A percentile compares a stretch with the other conserved stretches of the same genome.
Evolutionary conservation across 2,888 invertebrate species (phyloP).

Genomic region (Elysia crispata): DNA sequence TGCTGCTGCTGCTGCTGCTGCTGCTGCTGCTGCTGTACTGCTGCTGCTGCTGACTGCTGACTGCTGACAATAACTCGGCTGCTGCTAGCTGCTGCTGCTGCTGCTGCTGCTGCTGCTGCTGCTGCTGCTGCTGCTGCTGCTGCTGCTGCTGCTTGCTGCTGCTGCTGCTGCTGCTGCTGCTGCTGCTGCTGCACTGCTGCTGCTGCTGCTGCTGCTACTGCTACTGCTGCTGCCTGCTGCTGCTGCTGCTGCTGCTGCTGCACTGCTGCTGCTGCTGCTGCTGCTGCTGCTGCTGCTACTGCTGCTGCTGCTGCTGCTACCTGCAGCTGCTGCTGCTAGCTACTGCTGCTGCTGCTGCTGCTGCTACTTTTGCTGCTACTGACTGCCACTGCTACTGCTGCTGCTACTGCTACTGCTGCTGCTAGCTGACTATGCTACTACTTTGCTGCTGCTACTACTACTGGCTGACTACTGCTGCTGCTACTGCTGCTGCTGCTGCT

Average conservation of each 20-base stretch:
- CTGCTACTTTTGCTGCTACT: too few species aligned
- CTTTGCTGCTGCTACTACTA: not conserved
- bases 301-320: not conserved
- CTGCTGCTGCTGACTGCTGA: too few species aligned
- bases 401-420: slow-evolving; percentile 1
- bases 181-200: not conserved
- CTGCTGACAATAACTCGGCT: too few species aligned
- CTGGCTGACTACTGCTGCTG: not conserved
- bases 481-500: slow-evolving; percentile 1
- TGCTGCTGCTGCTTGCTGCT: too few species aligned
- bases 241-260: not conserved
- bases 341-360: too few species aligned
- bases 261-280: not conserved
- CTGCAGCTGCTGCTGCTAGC: not conserved
- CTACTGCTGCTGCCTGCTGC: too few species aligned
- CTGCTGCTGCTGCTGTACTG: too few species aligned
- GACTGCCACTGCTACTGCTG: too few species aligned
- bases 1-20: too few species aligned
- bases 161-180: slow-evolving; percentile 3
- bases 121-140: slow-evolving; percentile 9
- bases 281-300: not conserved
- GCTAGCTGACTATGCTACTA: not conserved
- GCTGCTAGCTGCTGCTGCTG: slow-evolving; percentile 9
- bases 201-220: not conserved
- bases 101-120: slow-evolving; percentile 9